Evolutionary conservation across 1,140 invertebrate genomes (phyloP).

Genomic region (Heliothis virescens): DNA sequence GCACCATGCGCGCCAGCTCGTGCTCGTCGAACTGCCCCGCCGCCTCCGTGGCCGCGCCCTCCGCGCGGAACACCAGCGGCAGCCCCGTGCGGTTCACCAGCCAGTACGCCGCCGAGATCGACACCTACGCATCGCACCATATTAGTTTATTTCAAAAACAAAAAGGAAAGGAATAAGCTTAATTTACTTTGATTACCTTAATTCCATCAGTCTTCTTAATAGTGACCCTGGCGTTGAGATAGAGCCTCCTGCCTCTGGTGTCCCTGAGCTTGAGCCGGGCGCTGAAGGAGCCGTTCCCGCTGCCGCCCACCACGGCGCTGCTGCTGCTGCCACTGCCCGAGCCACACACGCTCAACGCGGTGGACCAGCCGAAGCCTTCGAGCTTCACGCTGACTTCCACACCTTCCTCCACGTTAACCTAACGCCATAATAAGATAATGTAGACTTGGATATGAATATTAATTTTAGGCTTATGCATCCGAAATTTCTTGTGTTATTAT

Average conservation of each 20-base stretch:
- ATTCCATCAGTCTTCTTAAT: slow-evolving; percentile 83
- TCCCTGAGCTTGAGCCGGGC: slow-evolving; percentile 88
- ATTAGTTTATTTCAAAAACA: no score
- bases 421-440: slow-evolving; percentile 10
- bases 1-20: slow-evolving; percentile 96
- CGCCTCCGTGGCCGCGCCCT: slow-evolving; percentile 92
- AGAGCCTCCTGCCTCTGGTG: slow-evolving; percentile 89
- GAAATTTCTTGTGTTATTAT: not conserved
- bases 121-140: slow-evolving; percentile 86
- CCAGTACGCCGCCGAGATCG: slow-evolving; percentile 96
- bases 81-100: slow-evolving; percentile 98
- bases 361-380: slow-evolving; percentile 93
- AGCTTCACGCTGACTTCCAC: slow-evolving; percentile 91
- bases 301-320: slow-evolving; percentile 68
- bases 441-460: not conserved
- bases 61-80: slow-evolving; percentile 97
- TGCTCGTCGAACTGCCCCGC: slow-evolving; percentile 98
- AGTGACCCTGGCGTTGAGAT: slow-evolving; percentile 89
- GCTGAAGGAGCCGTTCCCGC: slow-evolving; percentile 73
- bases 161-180: no score
- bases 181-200: slow-evolving; percentile 75
- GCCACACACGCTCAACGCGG: slow-evolving; percentile 87
- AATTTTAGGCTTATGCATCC: not conserved
- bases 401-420: slow-evolving; percentile 90
- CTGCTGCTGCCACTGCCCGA: slow-evolving; percentile 64